phyloP scores from a whole-genome alignment of 2,888 invertebrate genomes.

The Leistus spinibarbis region DNA sequence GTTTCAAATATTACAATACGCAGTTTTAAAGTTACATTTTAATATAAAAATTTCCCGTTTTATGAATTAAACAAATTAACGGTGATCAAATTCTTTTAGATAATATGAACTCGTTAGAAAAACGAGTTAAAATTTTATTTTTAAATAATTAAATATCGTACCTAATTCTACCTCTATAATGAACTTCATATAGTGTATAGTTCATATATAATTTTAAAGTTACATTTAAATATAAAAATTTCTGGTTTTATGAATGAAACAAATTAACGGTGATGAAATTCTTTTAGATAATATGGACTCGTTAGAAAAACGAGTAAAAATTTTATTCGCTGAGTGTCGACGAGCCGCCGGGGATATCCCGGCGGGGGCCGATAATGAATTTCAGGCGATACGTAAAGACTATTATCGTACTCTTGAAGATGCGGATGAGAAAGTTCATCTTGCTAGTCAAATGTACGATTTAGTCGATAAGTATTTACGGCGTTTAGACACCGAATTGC shows the following conservation, averaged over 20 bases:
- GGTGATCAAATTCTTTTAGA: too few relatives aligned
- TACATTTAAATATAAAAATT: too few relatives aligned
- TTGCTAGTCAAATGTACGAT: slow-evolving; percentile 94
- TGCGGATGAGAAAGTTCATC: slow-evolving; percentile 94
- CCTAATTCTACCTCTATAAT: too few relatives aligned
- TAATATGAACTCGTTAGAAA: too few relatives aligned
- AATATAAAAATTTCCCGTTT: too few relatives aligned
- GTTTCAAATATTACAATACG: too few relatives aligned
- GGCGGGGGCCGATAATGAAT: slow-evolving; percentile 80
- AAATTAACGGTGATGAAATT: not conserved
- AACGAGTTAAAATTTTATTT: too few relatives aligned
- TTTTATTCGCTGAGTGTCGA: slow-evolving; percentile 85
- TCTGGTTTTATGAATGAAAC: not conserved
- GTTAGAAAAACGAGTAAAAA: slow-evolving; percentile 85
- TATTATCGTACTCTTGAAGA: slow-evolving; percentile 92
- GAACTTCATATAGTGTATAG: too few relatives aligned
- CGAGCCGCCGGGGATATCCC: slow-evolving; percentile 69
- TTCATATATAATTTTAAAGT: too few relatives aligned
- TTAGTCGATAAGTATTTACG: slow-evolving; percentile 91
- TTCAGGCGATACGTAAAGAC: slow-evolving; percentile 80
- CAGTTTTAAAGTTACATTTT: too few relatives aligned
- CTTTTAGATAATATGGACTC: slow-evolving; percentile 85
- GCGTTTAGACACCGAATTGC: slow-evolving; percentile 85
- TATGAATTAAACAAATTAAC: too few relatives aligned
- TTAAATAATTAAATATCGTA: too few relatives aligned